These are phyloP conservation scores for Baryphthengus martii DNA, from an alignment of 2,113 vertebrate species.

Conservation along the genomic window DNA sequence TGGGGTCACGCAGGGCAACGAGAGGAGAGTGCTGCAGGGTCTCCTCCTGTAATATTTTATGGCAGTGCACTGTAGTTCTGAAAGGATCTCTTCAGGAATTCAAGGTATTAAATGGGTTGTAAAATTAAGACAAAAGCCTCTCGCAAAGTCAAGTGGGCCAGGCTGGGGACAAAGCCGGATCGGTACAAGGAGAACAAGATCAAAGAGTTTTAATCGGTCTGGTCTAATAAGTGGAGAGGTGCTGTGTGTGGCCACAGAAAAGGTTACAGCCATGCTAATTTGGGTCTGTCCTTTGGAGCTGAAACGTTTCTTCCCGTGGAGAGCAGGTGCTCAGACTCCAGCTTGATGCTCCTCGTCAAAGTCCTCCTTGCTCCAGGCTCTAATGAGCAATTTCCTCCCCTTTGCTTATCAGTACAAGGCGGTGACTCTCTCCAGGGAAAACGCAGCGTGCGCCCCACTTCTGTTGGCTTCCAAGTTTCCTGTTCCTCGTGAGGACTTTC, in stretches of 20 bases:
- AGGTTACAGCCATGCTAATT: not conserved
- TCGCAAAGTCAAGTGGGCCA: not conserved
- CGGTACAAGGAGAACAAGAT: not conserved
- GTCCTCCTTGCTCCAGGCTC: not conserved
- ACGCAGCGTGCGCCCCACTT: not conserved
- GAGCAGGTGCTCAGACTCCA: conserved; percentile 27
- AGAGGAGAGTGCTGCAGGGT: not conserved
- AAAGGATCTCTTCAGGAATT: not conserved
- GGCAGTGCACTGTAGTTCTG: not conserved
- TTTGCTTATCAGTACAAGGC: not conserved
- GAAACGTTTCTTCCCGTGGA: not conserved
- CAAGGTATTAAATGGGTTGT: not conserved
- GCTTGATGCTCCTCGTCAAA: not conserved
- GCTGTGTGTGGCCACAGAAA: not conserved
- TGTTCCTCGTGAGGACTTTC: not conserved
- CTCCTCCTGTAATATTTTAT: not conserved
- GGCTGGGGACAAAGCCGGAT: not conserved
- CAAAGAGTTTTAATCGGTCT: not conserved
- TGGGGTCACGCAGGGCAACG: not conserved
- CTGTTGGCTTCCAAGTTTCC: not conserved
- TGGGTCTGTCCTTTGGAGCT: not conserved
- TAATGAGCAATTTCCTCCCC: not conserved
- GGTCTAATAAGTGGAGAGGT: not conserved
- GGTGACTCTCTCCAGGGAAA: not conserved
- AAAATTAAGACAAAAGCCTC: not conserved